A percentile compares a stretch with the other conserved stretches of the same genome.
phyloP scores from a whole-genome alignment of 1,140 invertebrate species.

The Druon quercuslanigerum region DNA sequence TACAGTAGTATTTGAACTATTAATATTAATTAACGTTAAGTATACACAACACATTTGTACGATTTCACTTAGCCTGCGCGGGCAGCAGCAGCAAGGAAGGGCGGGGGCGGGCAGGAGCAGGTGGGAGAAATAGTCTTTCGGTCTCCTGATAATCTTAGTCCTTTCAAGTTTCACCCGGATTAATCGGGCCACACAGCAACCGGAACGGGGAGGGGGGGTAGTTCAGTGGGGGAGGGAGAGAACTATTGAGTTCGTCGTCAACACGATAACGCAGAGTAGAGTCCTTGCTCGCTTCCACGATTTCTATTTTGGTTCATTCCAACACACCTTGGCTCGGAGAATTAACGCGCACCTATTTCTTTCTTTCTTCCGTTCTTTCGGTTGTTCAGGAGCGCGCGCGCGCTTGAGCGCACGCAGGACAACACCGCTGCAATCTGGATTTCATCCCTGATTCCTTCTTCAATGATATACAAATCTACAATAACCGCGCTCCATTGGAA shows the following conservation, averaged over 20 bases:
- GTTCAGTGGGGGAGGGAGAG: not conserved
- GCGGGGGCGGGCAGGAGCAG: conserved; percentile 41
- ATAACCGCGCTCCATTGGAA: conserved; percentile 24
- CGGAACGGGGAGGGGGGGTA: not conserved
- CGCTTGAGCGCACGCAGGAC: not conserved
- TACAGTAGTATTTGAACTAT: conserved; percentile 69
- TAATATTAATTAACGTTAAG: conserved; percentile 73
- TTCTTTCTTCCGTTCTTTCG: not conserved
- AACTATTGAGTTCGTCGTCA: conserved; percentile 10
- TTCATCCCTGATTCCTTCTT: conserved; percentile 19
- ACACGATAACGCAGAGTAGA: not conserved
- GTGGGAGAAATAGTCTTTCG: conserved; percentile 53
- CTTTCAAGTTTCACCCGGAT: conserved; percentile 41
- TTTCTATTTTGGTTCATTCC: not conserved
- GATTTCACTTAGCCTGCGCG: conserved; percentile 69
- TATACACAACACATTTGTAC: conserved; percentile 76
- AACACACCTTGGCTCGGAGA: conserved; percentile 23
- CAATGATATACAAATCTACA: conserved; percentile 31
- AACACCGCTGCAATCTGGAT: conserved; percentile 23
- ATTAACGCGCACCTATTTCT: conserved; percentile 21
- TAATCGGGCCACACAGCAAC: conserved; percentile 24
- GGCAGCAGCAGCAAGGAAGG: conserved; percentile 60
- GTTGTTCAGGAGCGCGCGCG: not conserved
- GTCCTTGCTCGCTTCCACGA: conserved; percentile 5
- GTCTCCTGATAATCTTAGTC: conserved; percentile 47